phyloP scores from a whole-genome alignment of 2,113 vertebrate species.

The Rhombomys opimus region DNA sequence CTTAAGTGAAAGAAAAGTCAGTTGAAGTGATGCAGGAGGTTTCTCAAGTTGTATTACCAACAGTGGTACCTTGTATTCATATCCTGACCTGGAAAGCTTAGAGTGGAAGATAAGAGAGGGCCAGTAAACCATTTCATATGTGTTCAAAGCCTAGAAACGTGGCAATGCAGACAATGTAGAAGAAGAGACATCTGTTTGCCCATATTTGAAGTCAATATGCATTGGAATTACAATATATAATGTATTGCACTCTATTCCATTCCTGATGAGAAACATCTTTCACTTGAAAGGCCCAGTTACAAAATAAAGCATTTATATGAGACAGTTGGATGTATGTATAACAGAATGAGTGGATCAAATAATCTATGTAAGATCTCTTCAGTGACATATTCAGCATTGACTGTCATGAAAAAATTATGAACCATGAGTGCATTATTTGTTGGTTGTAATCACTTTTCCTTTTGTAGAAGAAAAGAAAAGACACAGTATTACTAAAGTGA shows the following conservation, averaged over 20 bases:
- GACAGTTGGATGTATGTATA: background rate
- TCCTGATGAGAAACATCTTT: background rate
- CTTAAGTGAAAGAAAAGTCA: background rate
- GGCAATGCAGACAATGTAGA: background rate
- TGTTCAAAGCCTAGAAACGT: background rate
- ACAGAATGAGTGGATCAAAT: background rate
- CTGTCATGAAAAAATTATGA: background rate
- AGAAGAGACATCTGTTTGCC: background rate
- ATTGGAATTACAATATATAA: background rate
- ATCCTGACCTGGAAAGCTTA: background rate
- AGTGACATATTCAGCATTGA: background rate
- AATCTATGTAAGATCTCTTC: background rate
- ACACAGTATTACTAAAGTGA: background rate
- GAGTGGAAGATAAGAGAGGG: background rate
- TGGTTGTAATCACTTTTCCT: background rate
- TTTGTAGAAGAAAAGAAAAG: background rate
- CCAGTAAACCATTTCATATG: background rate
- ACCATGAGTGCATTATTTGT: background rate
- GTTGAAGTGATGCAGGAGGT: background rate
- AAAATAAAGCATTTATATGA: background rate
- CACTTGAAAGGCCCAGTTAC: background rate
- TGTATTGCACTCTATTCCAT: background rate
- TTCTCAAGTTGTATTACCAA: background rate
- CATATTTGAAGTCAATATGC: background rate
- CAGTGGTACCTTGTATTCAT: background rate